Base-by-base conservation (phyloP, 2,888 invertebrate species). In the Seira musarum region DNA sequence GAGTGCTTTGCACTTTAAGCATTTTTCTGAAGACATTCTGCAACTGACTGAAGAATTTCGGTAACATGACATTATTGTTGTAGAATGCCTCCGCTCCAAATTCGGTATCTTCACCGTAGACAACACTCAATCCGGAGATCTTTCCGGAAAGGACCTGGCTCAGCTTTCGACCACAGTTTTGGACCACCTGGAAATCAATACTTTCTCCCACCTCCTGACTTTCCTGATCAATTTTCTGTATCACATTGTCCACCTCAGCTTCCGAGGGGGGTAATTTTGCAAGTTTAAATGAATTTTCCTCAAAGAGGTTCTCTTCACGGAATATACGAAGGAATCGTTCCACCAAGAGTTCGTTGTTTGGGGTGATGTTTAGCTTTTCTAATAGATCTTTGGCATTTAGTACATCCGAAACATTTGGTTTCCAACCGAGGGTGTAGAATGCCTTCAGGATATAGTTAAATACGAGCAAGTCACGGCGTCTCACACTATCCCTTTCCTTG, bases 1-100 rank as follows among this genome's bases (percentile, higher is more conserved):
- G 30, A 2, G 46, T n/a, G 2, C 67, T 19, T 17, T 67, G 77
- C 19, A 21, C 22, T 13, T 61, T 13, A 15, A 72, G 1, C n/a
- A 78, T 66, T 49, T 72, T 65, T 15, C 60, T 64, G 46, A 78
- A 78, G 3, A 78, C 63, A 15, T 66, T 22, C 17, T 72, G 72
- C 21, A 72, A 57, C 22, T 60, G 35, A 0, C 24, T n/a, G 17
- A 46, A 46, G 25, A 78, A 67, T 61, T 78, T 70, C 0, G 71
- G 61, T 8, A 70, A 49, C 73, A 78, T 78, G n/a, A 46, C 46
- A 19, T 73, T 76, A 22, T 83, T 75, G 68, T 77, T 80, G 75
- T 83, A 83, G 57, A 68, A 82, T 6, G 63, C 60, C 17, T 78
- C 73, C 6, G 83, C 83, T 35, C 77, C 77, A 1, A 82, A 77